Evolutionary conservation across 2,888 invertebrate species (phyloP).

Genomic region (Rambutsinella grinnellia): DNA sequence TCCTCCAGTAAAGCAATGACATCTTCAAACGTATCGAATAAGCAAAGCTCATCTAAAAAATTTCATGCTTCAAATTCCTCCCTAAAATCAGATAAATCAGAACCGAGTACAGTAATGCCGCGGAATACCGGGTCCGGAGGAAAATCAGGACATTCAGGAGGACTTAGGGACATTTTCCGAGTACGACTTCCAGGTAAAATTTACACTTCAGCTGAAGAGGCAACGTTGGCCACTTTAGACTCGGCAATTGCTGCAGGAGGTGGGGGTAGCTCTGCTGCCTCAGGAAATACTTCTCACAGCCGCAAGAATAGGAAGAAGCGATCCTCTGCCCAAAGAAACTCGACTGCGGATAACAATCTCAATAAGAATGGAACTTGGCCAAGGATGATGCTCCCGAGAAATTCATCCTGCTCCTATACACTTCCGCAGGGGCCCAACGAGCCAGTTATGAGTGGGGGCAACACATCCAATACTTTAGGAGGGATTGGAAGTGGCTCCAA

Average conservation of each 20-base stretch:
- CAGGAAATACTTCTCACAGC: conserved; percentile 44
- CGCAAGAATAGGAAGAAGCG: conserved; percentile 63
- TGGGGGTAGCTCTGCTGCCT: conserved; percentile 31
- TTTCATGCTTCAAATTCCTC: conserved; percentile 62
- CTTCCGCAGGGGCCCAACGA: conserved; percentile 56
- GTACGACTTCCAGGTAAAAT: conserved; percentile 64
- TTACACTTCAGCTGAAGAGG: conserved; percentile 64
- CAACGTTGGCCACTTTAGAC: conserved; percentile 63
- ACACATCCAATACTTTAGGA: conserved; percentile 16
- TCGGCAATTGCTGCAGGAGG: conserved; percentile 64
- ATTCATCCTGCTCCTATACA: conserved; percentile 64
- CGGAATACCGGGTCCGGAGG: conserved; percentile 38
- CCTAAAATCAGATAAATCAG: conserved; percentile 65
- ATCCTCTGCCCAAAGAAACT: conserved; percentile 55
- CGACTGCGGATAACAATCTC: conserved; percentile 47
- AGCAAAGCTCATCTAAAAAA: conserved; percentile 35
- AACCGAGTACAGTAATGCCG: conserved; percentile 44
- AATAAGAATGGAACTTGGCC: conserved; percentile 66
- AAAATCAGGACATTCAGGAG: conserved; percentile 39
- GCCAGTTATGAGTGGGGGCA: conserved; percentile 6
- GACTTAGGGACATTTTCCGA: conserved; percentile 63
- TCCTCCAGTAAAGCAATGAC: conserved; percentile 32
- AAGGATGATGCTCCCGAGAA: conserved; percentile 60
- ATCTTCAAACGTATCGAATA: conserved; percentile 16
- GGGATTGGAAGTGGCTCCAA: too few species aligned